phyloP scores from a whole-genome alignment of 2,113 vertebrate genomes.

The Lates calcarifer region DNA sequence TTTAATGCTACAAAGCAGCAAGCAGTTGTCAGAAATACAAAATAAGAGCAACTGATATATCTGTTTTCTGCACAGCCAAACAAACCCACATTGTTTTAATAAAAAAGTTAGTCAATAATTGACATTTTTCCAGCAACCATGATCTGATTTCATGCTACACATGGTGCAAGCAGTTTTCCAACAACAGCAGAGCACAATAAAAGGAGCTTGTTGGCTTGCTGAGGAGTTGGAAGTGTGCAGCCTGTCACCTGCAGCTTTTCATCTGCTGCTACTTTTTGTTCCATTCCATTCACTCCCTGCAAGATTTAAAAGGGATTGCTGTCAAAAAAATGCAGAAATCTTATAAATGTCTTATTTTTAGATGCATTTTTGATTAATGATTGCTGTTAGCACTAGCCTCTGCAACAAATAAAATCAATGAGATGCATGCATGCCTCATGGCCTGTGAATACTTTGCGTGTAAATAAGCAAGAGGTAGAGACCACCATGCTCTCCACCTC shows the following conservation, averaged over 20 bases:
- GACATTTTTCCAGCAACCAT: neutral
- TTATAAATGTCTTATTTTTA: too few relatives aligned
- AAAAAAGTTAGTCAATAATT: neutral
- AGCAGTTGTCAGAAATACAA: neutral
- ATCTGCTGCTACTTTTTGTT: neutral
- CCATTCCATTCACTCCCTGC: too few relatives aligned
- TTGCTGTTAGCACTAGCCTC: too few relatives aligned
- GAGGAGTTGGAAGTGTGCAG: neutral
- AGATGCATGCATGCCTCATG: too few relatives aligned
- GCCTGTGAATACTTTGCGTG: too few relatives aligned
- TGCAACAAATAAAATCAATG: too few relatives aligned
- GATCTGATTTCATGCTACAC: neutral
- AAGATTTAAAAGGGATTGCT: neutral
- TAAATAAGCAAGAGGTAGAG: too few relatives aligned
- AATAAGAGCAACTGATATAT: neutral
- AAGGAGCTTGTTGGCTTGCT: neutral
- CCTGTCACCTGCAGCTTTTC: neutral
- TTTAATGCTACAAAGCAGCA: too few relatives aligned
- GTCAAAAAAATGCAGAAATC: too few relatives aligned
- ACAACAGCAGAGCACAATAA: neutral
- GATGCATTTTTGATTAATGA: too few relatives aligned
- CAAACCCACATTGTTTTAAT: neutral
- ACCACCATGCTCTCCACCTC: too few relatives aligned
- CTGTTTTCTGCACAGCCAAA: neutral
- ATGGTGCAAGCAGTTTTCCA: neutral